Percentiles rank a stretch among this genome's conserved stretches.
phyloP scores from a whole-genome alignment of 2,113 vertebrate species.

The Callithrix jacchus region DNA sequence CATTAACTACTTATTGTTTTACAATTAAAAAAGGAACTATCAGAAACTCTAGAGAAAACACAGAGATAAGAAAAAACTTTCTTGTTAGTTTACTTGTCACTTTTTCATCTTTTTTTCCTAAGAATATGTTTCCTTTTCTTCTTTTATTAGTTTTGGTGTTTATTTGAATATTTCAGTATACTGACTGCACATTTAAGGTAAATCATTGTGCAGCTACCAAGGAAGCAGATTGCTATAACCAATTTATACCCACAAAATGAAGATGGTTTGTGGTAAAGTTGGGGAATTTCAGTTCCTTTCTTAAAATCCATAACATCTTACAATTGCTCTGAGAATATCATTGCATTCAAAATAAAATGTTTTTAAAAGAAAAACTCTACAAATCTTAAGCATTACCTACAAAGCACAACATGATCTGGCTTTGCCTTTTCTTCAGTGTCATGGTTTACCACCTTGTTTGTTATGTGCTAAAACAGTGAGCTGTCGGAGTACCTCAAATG shows the following conservation, averaged over 20 bases:
- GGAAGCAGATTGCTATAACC: background rate
- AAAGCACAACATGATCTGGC: background rate
- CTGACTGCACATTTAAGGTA: background rate
- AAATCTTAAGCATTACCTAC: background rate
- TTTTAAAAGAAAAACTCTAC: background rate
- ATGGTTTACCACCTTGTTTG: background rate
- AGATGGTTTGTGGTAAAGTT: background rate
- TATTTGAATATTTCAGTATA: background rate
- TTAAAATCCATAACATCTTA: background rate
- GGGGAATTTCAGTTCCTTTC: background rate
- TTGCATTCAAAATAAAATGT: background rate
- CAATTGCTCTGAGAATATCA: background rate
- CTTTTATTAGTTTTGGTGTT: background rate
- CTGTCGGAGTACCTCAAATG: background rate
- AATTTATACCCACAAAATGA: background rate
- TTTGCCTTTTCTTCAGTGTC: background rate
- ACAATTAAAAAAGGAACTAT: background rate
- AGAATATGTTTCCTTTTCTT: background rate
- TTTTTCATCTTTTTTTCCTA: background rate
- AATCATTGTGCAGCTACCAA: background rate
- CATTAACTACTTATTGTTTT: background rate
- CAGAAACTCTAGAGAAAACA: background rate
- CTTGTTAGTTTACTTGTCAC: background rate
- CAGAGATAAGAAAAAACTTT: background rate
- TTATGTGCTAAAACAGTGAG: background rate